Evolutionary conservation across 2,888 invertebrate genomes (phyloP).

Genomic region (Apamea monoglypha): DNA sequence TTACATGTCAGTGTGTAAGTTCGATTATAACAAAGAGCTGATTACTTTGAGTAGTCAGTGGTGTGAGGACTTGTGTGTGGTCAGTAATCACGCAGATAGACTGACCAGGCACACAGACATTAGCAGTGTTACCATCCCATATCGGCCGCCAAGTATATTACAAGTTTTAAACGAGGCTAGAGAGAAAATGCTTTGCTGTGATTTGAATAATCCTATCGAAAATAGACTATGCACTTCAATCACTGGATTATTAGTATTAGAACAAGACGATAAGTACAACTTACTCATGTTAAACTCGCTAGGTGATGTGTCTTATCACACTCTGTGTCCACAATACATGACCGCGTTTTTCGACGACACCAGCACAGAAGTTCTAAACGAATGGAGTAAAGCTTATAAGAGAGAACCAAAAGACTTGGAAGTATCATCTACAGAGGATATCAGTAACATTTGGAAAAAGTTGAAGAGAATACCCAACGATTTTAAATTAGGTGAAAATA

Average conservation of each 20-base stretch:
- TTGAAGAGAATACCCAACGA: conserved; percentile 78
- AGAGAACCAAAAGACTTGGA: conserved; percentile 72
- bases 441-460: conserved; percentile 76
- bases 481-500: conserved; percentile 70
- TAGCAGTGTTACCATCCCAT: conserved; percentile 78
- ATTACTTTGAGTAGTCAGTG: conserved; percentile 84
- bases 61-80: conserved; percentile 84
- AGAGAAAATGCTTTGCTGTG: conserved; percentile 77
- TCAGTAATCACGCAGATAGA: conserved; percentile 79
- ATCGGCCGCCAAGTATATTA: conserved; percentile 81
- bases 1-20: conserved; percentile 79
- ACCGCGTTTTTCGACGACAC: conserved; percentile 79
- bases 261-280: conserved; percentile 77
- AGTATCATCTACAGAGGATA: conserved; percentile 77
- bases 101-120: conserved; percentile 69
- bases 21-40: conserved; percentile 81
- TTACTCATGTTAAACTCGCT: conserved; percentile 83
- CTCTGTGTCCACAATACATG: conserved; percentile 79
- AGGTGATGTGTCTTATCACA: conserved; percentile 84
- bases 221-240: conserved; percentile 78
- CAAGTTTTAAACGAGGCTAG: conserved; percentile 78
- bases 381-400: conserved; percentile 79
- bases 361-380: conserved; percentile 74
- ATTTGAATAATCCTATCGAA: conserved; percentile 79
- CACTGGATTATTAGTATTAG: conserved; percentile 77